Conservation (phyloP, 2,888 invertebrate genomes). For the Philhelius pedissequus region DNA sequence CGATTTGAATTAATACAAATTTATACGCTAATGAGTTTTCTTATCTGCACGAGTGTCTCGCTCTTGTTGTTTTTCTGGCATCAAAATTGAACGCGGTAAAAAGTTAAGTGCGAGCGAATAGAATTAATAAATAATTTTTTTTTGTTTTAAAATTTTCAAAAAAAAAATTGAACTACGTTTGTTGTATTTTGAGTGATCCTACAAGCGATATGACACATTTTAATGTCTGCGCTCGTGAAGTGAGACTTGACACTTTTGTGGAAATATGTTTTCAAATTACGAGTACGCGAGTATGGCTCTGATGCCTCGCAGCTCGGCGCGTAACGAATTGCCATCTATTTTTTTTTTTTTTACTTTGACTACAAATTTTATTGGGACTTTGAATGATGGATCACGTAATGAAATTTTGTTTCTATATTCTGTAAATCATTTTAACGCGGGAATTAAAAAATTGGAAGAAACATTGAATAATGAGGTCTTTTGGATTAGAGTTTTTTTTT, state of each 20-base stretch:
- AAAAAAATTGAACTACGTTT: constrained; percentile 44
- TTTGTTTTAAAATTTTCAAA: constrained; percentile 7
- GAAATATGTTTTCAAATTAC: constrained; percentile 42
- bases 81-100: constrained; percentile 23
- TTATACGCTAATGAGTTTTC: constrained; percentile 68
- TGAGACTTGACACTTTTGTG: constrained; percentile 55
- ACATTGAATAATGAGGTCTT: constrained; percentile 12
- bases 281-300: background rate
- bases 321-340: background rate
- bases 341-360: constrained; percentile 3
- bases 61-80: constrained; percentile 8
- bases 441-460: constrained; percentile 17
- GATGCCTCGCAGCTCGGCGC: too few species aligned
- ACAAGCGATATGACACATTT: constrained; percentile 60
- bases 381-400: constrained; percentile 12
- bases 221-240: constrained; percentile 31
- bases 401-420: background rate
- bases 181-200: constrained; percentile 46
- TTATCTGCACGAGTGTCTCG: constrained; percentile 35
- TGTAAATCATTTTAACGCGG: constrained; percentile 38
- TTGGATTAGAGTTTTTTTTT: background rate
- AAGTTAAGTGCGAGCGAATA: constrained; percentile 42
- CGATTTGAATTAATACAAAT: constrained; percentile 61
- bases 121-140: constrained; percentile 54
- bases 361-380: constrained; percentile 38